Conservation (phyloP, 1,140 invertebrate species). For the Drosophila sucinea region DNA sequence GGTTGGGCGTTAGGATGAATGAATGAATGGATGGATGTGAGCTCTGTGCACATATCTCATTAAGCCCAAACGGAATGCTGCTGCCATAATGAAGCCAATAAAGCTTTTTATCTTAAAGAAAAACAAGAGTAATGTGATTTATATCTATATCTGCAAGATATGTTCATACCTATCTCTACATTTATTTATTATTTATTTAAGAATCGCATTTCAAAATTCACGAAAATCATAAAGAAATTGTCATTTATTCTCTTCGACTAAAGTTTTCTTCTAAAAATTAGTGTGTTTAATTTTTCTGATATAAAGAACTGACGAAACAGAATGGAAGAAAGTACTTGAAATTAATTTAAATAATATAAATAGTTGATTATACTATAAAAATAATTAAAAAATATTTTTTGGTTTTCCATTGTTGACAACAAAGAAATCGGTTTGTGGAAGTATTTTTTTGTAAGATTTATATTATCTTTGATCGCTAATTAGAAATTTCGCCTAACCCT, state of each 20-base stretch:
- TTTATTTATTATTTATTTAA: constrained; percentile 38
- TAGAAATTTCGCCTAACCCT: no score
- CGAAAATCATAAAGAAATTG: constrained; percentile 1
- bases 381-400: no score
- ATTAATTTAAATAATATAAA: no score
- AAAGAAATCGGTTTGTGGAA: no score
- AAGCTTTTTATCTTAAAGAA: constrained; percentile 75
- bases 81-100: constrained; percentile 76
- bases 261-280: no score
- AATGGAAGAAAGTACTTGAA: no score
- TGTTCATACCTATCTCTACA: constrained; percentile 18
- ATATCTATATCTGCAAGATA: constrained; percentile 70
- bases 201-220: neutral
- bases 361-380: no score
- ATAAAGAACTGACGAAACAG: no score
- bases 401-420: no score
- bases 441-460: no score
- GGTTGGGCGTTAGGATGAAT: neutral
- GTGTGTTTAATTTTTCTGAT: no score
- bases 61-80: constrained; percentile 51
- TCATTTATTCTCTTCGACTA: neutral
- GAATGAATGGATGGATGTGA: constrained; percentile 30
- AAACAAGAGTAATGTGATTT: constrained; percentile 61
- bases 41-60: constrained; percentile 69
- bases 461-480: no score